Percentiles rank a stretch among this genome's conserved stretches.
Conservation (phyloP, 2,113 vertebrate species). For the Scophthalmus maximus region DNA sequence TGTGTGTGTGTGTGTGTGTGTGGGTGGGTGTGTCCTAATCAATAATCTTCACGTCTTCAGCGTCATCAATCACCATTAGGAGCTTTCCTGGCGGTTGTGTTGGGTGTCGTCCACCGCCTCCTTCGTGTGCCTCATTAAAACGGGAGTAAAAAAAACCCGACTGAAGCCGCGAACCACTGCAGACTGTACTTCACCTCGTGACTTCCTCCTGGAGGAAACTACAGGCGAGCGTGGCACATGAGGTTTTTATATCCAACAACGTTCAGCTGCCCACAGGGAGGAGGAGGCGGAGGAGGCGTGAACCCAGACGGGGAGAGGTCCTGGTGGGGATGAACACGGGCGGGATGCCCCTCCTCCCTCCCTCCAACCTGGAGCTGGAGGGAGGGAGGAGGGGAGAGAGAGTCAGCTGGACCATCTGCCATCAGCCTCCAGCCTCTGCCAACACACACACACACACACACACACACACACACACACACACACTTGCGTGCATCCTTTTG, state of each 20-base stretch:
- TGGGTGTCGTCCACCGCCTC: background rate
- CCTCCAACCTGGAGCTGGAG: slow-evolving; percentile 18
- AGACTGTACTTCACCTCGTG: too few species aligned
- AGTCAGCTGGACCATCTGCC: slow-evolving; percentile 78
- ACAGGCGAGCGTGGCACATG: too few species aligned
- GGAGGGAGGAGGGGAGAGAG: slow-evolving; percentile 58
- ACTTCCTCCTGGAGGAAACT: too few species aligned
- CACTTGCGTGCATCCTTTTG: background rate
- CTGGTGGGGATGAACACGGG: too few species aligned
- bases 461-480: slow-evolving; percentile 29
- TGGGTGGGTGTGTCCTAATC: background rate
- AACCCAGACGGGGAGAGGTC: background rate
- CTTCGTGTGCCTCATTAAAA: background rate
- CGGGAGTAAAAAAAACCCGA: background rate
- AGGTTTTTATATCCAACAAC: slow-evolving; percentile 15
- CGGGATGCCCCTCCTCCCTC: too few species aligned
- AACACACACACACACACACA: slow-evolving; percentile 46
- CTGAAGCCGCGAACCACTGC: too few species aligned
- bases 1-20: background rate
- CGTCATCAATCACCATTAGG: background rate
- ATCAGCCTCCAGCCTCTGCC: slow-evolving; percentile 56
- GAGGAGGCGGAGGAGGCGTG: background rate
- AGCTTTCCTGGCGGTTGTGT: background rate
- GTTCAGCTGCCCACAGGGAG: slow-evolving; percentile 11
- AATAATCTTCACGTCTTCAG: background rate